Percentiles rank a stretch among this genome's conserved stretches.
Conservation (phyloP, 2,888 invertebrate genomes). For the Drosophila anomalata region DNA sequence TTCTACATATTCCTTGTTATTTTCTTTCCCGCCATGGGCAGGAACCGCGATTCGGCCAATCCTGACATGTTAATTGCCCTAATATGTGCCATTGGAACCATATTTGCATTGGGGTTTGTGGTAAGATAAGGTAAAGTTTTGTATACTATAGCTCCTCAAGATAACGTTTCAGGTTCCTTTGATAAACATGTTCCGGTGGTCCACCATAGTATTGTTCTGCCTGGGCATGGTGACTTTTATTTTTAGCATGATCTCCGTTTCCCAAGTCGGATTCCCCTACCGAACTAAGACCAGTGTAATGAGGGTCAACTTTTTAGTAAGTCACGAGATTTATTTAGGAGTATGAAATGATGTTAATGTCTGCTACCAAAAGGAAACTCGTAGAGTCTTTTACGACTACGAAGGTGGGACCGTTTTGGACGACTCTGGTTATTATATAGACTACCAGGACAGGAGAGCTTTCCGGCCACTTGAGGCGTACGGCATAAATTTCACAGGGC, state of each 20-base stretch:
- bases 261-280: slow-evolving; percentile 86
- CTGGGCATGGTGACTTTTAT: slow-evolving; percentile 61
- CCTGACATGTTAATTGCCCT: slow-evolving; percentile 86
- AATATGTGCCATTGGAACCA: slow-evolving; percentile 77
- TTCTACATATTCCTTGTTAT: slow-evolving; percentile 84
- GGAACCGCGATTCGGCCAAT: slow-evolving; percentile 84
- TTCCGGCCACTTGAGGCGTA: slow-evolving; percentile 15
- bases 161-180: slow-evolving; percentile 51
- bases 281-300: slow-evolving; percentile 84
- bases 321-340: slow-evolving; percentile 67
- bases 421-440: slow-evolving; percentile 84
- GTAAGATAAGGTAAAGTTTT: slow-evolving; percentile 58
- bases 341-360: too few species aligned
- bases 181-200: slow-evolving; percentile 75
- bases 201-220: slow-evolving; percentile 26
- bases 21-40: slow-evolving; percentile 86
- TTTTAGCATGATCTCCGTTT: slow-evolving; percentile 81
- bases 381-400: slow-evolving; percentile 83
- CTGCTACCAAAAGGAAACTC: slow-evolving; percentile 82
- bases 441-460: slow-evolving; percentile 83
- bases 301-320: slow-evolving; percentile 84
- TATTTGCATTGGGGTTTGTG: slow-evolving; percentile 80
- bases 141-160: slow-evolving; percentile 78
- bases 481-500: slow-evolving; percentile 15
- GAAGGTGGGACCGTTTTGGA: slow-evolving; percentile 72